Evolutionary conservation across 1,140 invertebrate genomes (phyloP), one percentile per base, ranked within the genome.

Genomic region (Drosophila orena): DNA sequence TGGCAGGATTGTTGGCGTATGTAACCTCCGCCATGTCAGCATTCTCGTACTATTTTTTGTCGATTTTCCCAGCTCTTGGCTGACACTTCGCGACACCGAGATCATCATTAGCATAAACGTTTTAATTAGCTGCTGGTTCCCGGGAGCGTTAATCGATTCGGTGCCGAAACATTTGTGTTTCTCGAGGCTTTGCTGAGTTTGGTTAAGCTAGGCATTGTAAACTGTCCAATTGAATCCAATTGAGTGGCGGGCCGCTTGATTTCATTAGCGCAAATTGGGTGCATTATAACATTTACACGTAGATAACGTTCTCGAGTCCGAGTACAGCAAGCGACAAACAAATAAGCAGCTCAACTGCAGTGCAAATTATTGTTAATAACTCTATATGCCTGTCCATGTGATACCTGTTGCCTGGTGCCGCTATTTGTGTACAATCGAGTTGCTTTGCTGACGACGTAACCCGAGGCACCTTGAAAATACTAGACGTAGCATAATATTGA

Each of bases 141-240:
- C 44, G 20, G 22, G 52, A 49, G 59, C 47, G 30, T 66, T 85
- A 85, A 81, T 85, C 78, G 68, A 77, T 77, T 86, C 44, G 56
- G 27, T 75, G 75, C 61, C 69, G 47, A 66, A 66, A 65, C 61
- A 78, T 65, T 64, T 50, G 4, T 37, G 64, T 52, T 43, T 70
- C 43, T 37, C n/a, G 10, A n/a, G 42, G 17, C 35, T 61, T 69
- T 30, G 74, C 35, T 38, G n/a, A 35, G 34, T 65, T 55, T 58
- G 55, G 55, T 66, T 46, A 44, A 55, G 55, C 52, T 57, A 46
- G 55, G 55, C 56, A 59, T 84, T 77, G 65, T 60, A 64, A 50
- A 64, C 62, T 81, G 64, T 88, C 74, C 76, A 88, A 79, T 73
- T 83, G 84, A 89, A 83, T 79, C 60, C 72, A 85, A 84, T 86